A percentile compares a stretch with the other conserved stretches of the same genome.
Evolutionary conservation across 2,888 invertebrate genomes (phyloP).

Genomic region (Synanthedon andrenaeformis): DNA sequence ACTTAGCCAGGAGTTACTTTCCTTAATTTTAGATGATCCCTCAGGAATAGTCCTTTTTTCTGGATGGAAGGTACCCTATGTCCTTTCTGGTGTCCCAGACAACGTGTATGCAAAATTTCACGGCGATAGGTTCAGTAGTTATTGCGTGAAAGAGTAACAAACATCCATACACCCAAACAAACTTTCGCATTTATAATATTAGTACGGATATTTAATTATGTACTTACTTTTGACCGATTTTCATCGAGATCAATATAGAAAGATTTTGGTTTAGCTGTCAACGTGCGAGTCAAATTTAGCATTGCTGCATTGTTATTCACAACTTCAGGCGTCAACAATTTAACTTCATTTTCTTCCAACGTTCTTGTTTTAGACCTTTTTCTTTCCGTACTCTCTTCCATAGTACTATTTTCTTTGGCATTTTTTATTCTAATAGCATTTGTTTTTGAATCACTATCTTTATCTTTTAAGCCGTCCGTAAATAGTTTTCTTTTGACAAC

Average conservation of each 20-base stretch:
- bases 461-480: constrained; percentile 2
- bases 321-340: constrained; percentile 33
- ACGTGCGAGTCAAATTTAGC: constrained; percentile 32
- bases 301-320: constrained; percentile 51
- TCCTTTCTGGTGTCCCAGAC: too few species aligned
- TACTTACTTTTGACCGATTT: constrained; percentile 12
- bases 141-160: too few species aligned
- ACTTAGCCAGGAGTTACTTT: too few species aligned
- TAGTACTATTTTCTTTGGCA: constrained; percentile 4
- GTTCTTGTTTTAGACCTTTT: constrained; percentile 53
- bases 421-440: constrained; percentile 6
- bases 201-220: too few species aligned
- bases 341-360: constrained; percentile 51
- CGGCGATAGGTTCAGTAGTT: too few species aligned
- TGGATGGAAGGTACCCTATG: too few species aligned
- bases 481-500: constrained; percentile 17
- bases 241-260: constrained; percentile 48
- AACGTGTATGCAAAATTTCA: too few species aligned
- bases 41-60: too few species aligned
- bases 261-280: constrained; percentile 48
- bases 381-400: constrained; percentile 16
- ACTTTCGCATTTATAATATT: too few species aligned
- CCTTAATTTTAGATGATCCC: too few species aligned
- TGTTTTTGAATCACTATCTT: not conserved
- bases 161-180: too few species aligned